phyloP scores from a whole-genome alignment of 2,113 vertebrate genomes.

The Cyphomyrus plagiostoma region DNA sequence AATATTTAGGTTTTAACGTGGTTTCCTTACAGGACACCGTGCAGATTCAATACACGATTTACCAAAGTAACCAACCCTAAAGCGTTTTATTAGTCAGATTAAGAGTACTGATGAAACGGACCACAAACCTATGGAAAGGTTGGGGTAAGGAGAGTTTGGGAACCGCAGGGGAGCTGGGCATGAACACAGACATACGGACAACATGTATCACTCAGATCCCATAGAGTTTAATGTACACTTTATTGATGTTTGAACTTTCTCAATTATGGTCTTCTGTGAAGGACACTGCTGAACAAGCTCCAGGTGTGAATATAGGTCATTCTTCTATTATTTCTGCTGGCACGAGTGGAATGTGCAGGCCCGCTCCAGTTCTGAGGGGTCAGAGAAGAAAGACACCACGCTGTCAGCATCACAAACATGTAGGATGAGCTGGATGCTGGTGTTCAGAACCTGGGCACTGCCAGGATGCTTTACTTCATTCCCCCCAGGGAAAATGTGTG shows the following conservation, averaged over 20 bases:
- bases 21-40: not conserved
- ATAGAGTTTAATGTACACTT: not conserved
- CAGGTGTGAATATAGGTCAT: not conserved
- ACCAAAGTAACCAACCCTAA: not conserved
- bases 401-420: not conserved
- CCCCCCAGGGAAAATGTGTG: not conserved
- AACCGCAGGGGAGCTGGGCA: not conserved
- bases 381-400: slow-evolving; percentile 13
- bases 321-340: slow-evolving; percentile 35
- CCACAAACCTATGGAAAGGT: not conserved
- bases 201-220: not conserved
- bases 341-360: slow-evolving; percentile 64
- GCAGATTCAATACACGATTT: not conserved
- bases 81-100: not conserved
- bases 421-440: not conserved
- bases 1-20: not conserved
- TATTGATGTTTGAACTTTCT: slow-evolving; percentile 1
- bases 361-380: slow-evolving; percentile 62
- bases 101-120: not conserved
- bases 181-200: not conserved
- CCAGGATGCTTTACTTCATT: not conserved
- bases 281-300: not conserved
- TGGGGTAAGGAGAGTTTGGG: not conserved
- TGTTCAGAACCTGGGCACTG: not conserved
- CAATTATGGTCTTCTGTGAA: not conserved